These are phyloP conservation scores for Ctenopoma multispine DNA, from an alignment of 2,797 vertebrate species.

Conservation along the genomic window DNA sequence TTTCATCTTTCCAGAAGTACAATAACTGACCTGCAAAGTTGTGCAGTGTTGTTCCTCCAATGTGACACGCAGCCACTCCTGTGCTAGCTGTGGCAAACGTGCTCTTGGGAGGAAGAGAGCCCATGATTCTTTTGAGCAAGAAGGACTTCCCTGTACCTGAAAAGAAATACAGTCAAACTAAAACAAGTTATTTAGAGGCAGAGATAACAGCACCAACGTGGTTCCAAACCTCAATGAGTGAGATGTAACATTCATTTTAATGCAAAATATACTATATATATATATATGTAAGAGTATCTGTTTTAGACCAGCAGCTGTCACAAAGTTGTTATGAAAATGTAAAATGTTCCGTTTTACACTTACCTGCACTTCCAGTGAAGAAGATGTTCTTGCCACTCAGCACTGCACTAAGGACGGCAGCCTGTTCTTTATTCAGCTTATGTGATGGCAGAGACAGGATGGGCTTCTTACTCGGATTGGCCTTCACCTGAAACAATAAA, in stretches of 20 bases:
- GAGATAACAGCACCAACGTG: not conserved
- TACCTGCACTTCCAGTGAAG: slow-evolving; percentile 97
- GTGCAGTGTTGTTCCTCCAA: slow-evolving; percentile 94
- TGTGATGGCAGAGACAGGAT: slow-evolving; percentile 74
- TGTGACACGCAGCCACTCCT: slow-evolving; percentile 95
- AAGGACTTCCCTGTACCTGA: slow-evolving; percentile 97
- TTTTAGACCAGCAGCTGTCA: not conserved
- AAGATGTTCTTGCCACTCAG: slow-evolving; percentile 93
- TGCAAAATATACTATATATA: too few relatives aligned
- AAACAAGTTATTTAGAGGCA: not conserved
- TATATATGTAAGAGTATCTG: too few relatives aligned
- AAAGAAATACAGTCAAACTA: not conserved
- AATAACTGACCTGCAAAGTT: slow-evolving; percentile 90
- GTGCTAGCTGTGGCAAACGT: slow-evolving; percentile 97
- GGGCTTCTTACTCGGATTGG: slow-evolving; percentile 84
- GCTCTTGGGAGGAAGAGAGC: slow-evolving; percentile 93
- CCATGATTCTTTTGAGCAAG: slow-evolving; percentile 92
- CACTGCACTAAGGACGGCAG: slow-evolving; percentile 87
- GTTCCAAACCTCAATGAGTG: too few relatives aligned
- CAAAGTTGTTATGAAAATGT: not conserved
- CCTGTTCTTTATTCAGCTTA: slow-evolving; percentile 90
- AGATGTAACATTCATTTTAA: too few relatives aligned
- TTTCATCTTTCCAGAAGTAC: not conserved
- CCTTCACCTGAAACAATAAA: slow-evolving; percentile 77
- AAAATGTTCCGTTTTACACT: not conserved